Percentiles rank a stretch among this genome's conserved stretches.
Conservation (phyloP, 2,797 vertebrate genomes). For the Trachurus trachurus region DNA sequence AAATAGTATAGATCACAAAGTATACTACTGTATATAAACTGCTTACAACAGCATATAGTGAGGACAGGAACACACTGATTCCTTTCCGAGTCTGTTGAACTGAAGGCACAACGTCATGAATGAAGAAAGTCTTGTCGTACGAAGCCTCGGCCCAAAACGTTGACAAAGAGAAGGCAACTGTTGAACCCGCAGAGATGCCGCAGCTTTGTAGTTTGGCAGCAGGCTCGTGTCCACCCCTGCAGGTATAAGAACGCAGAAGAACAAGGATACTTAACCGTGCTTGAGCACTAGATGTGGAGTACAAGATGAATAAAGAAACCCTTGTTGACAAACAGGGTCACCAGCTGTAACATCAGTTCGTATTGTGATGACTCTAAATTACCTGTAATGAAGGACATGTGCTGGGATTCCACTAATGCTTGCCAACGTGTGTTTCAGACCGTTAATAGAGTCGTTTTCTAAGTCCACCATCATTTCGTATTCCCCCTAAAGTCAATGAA, state of each 20-base stretch:
- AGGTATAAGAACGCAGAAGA: background rate
- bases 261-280: accelerated
- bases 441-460: constrained; percentile 50
- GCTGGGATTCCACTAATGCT: constrained; percentile 69
- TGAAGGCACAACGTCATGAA: constrained; percentile 59
- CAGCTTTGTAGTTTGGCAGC: constrained; percentile 34
- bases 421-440: constrained; percentile 61
- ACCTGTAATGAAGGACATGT: constrained; percentile 70
- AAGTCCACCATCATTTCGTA: constrained; percentile 70
- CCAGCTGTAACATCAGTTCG: background rate
- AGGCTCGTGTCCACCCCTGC: constrained; percentile 30
- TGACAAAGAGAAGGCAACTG: constrained; percentile 63
- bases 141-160: constrained; percentile 26
- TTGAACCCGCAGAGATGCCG: constrained; percentile 54
- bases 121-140: constrained; percentile 23
- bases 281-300: background rate
- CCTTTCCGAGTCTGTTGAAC: constrained; percentile 68
- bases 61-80: constrained; percentile 71
- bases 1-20: no score
- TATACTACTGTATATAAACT: background rate
- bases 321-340: no score
- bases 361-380: constrained; percentile 2
- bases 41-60: constrained; percentile 62
- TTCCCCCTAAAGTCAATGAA: constrained; percentile 54
- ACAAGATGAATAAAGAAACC: no score